Evolutionary conservation across 1,140 invertebrate genomes (phyloP), one percentile per base, ranked within the genome.

Genomic region (Drosophila repletoides): DNA sequence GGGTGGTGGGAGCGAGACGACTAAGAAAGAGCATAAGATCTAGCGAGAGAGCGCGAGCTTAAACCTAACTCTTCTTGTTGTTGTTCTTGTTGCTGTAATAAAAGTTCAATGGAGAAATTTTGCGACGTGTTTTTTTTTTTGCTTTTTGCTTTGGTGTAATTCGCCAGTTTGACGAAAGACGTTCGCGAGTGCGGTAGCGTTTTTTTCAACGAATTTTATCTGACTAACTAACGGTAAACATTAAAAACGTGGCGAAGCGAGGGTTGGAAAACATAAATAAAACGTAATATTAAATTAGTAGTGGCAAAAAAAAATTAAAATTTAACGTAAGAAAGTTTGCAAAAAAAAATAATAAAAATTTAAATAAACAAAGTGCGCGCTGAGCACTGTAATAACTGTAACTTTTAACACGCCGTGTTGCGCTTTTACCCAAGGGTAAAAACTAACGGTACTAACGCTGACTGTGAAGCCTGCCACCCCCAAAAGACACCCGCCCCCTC

Each of bases 141-240:
- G n/a, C n/a, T n/a, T n/a, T n/a, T n/a, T n/a, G n/a, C n/a, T n/a
- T n/a, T n/a, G n/a, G n/a, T n/a, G n/a, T n/a, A n/a, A n/a, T n/a
- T n/a, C n/a, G 79, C 71, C 80, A 84, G 80, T 84, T 65, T 55
- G 24, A 68, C 59, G 67, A 67, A 86, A 75, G 72, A 76, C 64
- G 72, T 73, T 60, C 80, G 63, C 61, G 71, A 69, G 80, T 75
- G 64, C 75, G 80, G 80, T 75, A 73, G 49, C 73, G 51, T 33
- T 38, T 48, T 31, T 43, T n/a, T 29, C 1, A 28, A 34, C 9
- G 21, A 6, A 40, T n/a, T n/a, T n/a, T 41, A 43, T n/a, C 5
- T 14, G 24, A 33, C 10, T 5, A 5, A 5, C 26, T 43, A 48
- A 53, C 33, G 29, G 51, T 52, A 69, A 56, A 61, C 43, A 56